Base-by-base conservation (phyloP, 2,888 invertebrate species). In the Leptopterna dolabrata region DNA sequence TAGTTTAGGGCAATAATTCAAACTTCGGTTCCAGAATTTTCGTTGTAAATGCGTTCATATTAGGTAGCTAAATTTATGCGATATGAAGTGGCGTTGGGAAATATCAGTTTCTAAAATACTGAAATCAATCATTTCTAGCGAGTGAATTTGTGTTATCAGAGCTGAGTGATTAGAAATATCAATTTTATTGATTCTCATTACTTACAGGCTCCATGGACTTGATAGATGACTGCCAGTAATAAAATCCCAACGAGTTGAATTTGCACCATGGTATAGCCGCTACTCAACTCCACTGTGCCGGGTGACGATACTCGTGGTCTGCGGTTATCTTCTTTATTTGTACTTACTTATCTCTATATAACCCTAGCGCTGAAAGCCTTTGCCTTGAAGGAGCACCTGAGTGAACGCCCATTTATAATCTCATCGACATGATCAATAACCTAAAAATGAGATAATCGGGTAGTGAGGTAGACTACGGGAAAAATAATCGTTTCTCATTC, bases 281-380 rank as follows among this genome's bases (percentile, higher is more conserved):
- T 13, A 81, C 16, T 16, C 47, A 55, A 47, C 81, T 55, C 47
- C 51, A 47, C n/a, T 19, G 51, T n/a, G 43, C 51, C 27, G 55
- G 81, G 30, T n/a, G 11, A n/a, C 81, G 76, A 36, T 76, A 29
- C 36, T 30, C 30, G 30, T 80, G 80, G 16, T 78, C 4, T 47
- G 47, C 47, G 51, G 81, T 81, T 81, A 81, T 81, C 81, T 81
- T 41, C 73, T 30, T 73, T 81, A 81, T 81, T 81, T 81, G 81
- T n/a, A 30, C 55, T 47, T 81, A 81, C 81, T 81, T 81, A 81
- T 81, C 81, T 81, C 81, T 51, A 30, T 51, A 30, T 55, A 47
- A n/a, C 51, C 47, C 51, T 45, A 30, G 81, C 55, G 81, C 27
- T 47, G 47, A 81, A 81, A 81, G 51, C 81, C 81, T 30, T 81